These are phyloP conservation scores for Halichoeres trimaculatus DNA, from an alignment of 2,113 vertebrate species.

Conservation along the genomic window DNA sequence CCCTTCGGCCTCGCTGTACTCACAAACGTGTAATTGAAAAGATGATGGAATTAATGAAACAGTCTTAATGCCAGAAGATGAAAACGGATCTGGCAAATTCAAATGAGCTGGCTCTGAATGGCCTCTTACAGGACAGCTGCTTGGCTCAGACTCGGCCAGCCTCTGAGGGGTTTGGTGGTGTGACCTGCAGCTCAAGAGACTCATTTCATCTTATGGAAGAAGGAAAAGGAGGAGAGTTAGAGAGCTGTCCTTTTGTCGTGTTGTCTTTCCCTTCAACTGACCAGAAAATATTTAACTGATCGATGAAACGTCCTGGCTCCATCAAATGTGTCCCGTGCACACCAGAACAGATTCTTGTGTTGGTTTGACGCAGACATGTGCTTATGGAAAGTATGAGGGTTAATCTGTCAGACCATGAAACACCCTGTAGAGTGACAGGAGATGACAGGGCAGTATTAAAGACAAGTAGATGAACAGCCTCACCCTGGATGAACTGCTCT, in stretches of 20 bases:
- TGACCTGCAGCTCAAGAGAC: slow-evolving; percentile 16
- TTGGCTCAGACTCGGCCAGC: not conserved
- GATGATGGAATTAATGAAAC: slow-evolving; percentile 67
- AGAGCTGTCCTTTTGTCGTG: too few relatives aligned
- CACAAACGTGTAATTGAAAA: slow-evolving; percentile 75
- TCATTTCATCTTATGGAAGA: not conserved
- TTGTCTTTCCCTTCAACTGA: too few relatives aligned
- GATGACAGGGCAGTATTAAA: not conserved
- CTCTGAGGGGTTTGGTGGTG: slow-evolving; percentile 7
- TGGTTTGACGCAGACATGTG: too few relatives aligned
- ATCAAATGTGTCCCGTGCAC: too few relatives aligned
- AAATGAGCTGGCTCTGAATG: slow-evolving; percentile 66
- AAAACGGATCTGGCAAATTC: slow-evolving; percentile 69
- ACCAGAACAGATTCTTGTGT: too few relatives aligned
- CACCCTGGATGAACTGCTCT: not conserved
- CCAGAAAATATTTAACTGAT: too few relatives aligned
- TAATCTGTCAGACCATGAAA: too few relatives aligned
- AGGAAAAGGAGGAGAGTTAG: not conserved
- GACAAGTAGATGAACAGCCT: too few relatives aligned
- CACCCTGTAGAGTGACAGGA: not conserved
- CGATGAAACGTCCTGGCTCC: too few relatives aligned
- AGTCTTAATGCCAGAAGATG: slow-evolving; percentile 69
- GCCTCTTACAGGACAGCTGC: slow-evolving; percentile 8
- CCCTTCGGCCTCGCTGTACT: not conserved
- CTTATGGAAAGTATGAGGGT: too few relatives aligned